Percentiles rank a stretch among this genome's conserved stretches.
Conservation (phyloP, 37 sponge, comb jelly and placozoan species). For the Aplysina aerophoba region DNA sequence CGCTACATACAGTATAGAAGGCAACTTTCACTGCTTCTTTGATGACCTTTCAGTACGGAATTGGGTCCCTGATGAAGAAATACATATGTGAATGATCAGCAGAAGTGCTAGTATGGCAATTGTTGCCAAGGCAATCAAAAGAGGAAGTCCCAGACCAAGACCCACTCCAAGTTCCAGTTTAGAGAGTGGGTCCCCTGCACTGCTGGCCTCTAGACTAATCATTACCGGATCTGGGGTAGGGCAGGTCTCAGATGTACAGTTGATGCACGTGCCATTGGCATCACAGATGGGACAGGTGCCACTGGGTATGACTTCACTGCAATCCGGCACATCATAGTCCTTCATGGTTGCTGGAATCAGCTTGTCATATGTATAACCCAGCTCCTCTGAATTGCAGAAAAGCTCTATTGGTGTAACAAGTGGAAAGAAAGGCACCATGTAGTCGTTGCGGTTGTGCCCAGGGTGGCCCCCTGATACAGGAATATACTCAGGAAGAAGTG, state of each 20-base stretch:
- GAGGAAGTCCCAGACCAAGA: no score
- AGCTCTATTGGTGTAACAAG: not conserved
- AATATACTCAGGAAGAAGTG: not conserved
- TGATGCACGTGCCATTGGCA: not conserved
- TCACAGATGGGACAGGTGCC: not conserved
- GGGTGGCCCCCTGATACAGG: slow-evolving; percentile 15
- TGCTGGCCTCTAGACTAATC: no score
- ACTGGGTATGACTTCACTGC: not conserved
- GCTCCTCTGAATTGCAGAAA: not conserved
- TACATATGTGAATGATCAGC: no score
- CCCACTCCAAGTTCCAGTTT: no score
- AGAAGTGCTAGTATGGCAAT: no score
- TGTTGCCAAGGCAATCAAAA: no score
- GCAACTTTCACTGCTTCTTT: no score
- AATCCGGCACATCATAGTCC: not conserved
- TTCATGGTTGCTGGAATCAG: not conserved
- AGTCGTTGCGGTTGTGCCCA: slow-evolving; percentile 6
- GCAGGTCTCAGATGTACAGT: not conserved
- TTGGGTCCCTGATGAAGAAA: no score
- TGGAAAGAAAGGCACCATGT: slow-evolving; percentile 25
- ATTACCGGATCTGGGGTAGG: not conserved
- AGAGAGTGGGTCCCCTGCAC: no score
- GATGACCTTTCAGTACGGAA: no score
- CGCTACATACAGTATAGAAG: no score
- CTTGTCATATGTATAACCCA: not conserved